These are phyloP conservation scores for Willisornis vidua DNA, from an alignment of 2,113 vertebrate genomes.

Conservation along the genomic window DNA sequence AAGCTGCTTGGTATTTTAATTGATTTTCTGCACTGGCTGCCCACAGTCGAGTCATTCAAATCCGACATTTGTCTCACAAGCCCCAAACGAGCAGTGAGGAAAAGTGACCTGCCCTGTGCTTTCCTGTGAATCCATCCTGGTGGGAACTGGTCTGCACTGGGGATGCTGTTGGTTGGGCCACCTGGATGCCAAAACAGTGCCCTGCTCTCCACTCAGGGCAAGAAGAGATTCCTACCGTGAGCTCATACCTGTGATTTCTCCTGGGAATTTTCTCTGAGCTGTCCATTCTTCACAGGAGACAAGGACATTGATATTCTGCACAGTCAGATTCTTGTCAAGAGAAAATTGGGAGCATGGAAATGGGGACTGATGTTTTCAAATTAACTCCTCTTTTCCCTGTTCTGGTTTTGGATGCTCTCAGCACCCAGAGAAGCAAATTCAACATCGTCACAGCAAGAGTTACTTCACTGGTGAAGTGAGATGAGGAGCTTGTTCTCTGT, in stretches of 20 bases:
- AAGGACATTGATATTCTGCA: not conserved
- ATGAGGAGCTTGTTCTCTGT: not conserved
- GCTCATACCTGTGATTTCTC: not conserved
- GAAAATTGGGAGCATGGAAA: not conserved
- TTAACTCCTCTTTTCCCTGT: not conserved
- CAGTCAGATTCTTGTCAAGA: not conserved
- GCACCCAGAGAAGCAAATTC: not conserved
- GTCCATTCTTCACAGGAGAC: not conserved
- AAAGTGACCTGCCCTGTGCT: not conserved
- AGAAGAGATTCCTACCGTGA: not conserved
- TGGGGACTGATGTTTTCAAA: not conserved
- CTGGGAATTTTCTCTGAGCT: not conserved
- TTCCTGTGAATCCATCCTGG: fast-evolving
- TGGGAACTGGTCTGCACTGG: not conserved
- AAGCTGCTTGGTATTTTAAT: constrained; percentile 66
- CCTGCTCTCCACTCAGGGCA: not conserved
- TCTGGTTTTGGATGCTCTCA: not conserved
- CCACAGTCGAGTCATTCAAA: constrained; percentile 35
- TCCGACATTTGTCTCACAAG: not conserved
- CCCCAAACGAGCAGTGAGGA: not conserved
- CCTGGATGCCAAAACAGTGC: not conserved
- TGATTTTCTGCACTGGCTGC: constrained; percentile 56
- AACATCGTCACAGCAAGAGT: not conserved
- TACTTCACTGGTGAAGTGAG: not conserved
- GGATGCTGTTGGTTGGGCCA: not conserved